phyloP scores from a whole-genome alignment of 2,113 vertebrate species.

The Ctenodactylus gundi region DNA sequence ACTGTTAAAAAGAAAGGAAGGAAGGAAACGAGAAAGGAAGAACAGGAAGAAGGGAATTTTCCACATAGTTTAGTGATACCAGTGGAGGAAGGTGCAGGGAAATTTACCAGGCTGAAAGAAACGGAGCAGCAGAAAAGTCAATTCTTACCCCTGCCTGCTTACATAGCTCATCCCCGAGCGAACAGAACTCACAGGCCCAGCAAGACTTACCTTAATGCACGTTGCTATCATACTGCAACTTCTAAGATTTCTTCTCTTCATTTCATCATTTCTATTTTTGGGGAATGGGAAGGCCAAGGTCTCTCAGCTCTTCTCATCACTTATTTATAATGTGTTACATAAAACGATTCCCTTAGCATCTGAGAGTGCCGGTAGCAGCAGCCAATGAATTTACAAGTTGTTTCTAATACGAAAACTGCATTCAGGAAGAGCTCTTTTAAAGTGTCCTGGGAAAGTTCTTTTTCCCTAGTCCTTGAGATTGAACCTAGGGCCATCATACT shows the following conservation, averaged over 20 bases:
- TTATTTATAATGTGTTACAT: neutral
- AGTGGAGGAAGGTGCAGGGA: neutral
- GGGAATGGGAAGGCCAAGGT: neutral
- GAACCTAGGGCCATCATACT: too few species aligned
- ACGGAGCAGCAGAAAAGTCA: neutral
- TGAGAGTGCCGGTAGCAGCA: neutral
- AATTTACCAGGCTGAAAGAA: neutral
- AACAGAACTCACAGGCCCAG: neutral
- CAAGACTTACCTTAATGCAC: neutral
- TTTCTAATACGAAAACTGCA: conserved; percentile 32
- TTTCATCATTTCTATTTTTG: neutral
- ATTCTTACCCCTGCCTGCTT: neutral
- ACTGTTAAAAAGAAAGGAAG: neutral
- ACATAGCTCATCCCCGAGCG: neutral
- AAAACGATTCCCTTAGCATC: neutral
- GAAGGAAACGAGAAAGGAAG: neutral
- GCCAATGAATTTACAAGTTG: neutral
- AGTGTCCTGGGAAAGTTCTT: neutral
- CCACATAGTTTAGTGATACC: neutral
- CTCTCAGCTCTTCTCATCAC: neutral
- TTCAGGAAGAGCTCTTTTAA: conserved; percentile 22
- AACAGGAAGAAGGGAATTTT: neutral
- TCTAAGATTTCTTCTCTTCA: neutral
- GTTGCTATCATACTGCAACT: neutral
- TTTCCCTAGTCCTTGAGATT: neutral